A percentile compares a stretch with the other conserved stretches of the same genome.
phyloP scores from a whole-genome alignment of 2,113 vertebrate genomes.

The Amblyopsis rosae region DNA sequence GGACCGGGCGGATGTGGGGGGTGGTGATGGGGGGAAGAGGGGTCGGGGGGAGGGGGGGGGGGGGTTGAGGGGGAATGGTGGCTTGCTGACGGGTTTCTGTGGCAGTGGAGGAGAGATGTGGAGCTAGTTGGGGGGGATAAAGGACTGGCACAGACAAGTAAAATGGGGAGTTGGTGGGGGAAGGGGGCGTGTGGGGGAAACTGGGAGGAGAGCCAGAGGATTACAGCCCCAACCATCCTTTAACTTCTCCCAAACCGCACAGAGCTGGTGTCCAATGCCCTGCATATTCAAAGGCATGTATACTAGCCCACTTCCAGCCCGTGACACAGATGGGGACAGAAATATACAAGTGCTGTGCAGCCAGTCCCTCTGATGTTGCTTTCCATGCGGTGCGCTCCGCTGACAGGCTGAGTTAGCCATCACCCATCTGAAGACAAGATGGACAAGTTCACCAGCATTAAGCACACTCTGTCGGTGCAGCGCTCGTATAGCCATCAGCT shows the following conservation, averaged over 20 bases:
- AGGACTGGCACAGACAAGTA: constrained; percentile 51
- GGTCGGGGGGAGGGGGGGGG: not conserved
- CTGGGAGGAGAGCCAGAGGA: constrained; percentile 61
- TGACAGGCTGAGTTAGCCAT: constrained; percentile 67
- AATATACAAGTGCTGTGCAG: constrained; percentile 69
- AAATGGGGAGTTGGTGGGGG: constrained; percentile 28
- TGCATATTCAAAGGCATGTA: constrained; percentile 66
- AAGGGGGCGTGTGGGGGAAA: constrained; percentile 34
- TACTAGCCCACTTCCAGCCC: constrained; percentile 61
- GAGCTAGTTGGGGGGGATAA: constrained; percentile 42
- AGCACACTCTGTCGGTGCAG: constrained; percentile 43
- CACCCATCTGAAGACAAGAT: constrained; percentile 46
- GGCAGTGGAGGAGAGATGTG: constrained; percentile 25
- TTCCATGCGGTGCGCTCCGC: constrained; percentile 61
- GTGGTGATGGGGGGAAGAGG: not conserved
- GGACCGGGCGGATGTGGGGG: constrained; percentile 4
- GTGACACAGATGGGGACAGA: constrained; percentile 72
- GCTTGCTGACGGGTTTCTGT: constrained; percentile 36
- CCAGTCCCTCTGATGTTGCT: constrained; percentile 63
- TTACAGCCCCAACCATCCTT: constrained; percentile 69
- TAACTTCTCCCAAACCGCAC: constrained; percentile 74
- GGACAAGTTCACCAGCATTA: constrained; percentile 55
- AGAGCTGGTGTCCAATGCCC: constrained; percentile 68
- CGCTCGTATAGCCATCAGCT: constrained; percentile 44
- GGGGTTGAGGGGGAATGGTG: constrained; percentile 29